These are phyloP conservation scores for Synanthedon andrenaeformis DNA, from an alignment of 2,888 invertebrate species.

Conservation along the genomic window DNA sequence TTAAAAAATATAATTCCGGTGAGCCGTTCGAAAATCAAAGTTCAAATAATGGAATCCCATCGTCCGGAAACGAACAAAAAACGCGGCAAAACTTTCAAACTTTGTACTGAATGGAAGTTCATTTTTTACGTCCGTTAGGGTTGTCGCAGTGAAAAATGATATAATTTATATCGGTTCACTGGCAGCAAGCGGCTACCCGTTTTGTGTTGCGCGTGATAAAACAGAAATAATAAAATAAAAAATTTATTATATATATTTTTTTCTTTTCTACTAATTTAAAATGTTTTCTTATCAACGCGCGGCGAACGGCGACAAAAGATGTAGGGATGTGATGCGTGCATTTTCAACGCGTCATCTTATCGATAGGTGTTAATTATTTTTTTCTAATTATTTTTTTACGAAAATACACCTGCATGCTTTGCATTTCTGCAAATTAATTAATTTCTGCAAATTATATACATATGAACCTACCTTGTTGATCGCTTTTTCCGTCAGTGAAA, in stretches of 20 bases:
- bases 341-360: too few relatives aligned
- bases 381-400: too few relatives aligned
- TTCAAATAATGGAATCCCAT: constrained; percentile 50
- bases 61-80: constrained; percentile 68
- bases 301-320: constrained; percentile 58
- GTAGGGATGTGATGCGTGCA: constrained; percentile 25
- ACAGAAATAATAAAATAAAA: constrained; percentile 64
- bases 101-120: constrained; percentile 61
- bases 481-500: too few relatives aligned
- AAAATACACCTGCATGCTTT: too few relatives aligned
- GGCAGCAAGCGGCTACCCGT: constrained; percentile 63
- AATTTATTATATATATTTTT: constrained; percentile 55
- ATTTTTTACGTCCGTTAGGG: constrained; percentile 68
- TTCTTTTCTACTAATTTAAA: constrained; percentile 68
- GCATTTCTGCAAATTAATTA: too few relatives aligned
- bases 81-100: constrained; percentile 67
- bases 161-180: constrained; percentile 63
- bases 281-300: constrained; percentile 70
- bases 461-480: too few relatives aligned
- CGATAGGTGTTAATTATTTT: too few relatives aligned
- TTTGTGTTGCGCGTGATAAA: constrained; percentile 61
- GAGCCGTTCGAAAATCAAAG: constrained; percentile 10
- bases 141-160: constrained; percentile 69
- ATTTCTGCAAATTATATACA: too few relatives aligned
- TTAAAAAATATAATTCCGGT: neutral